phyloP scores from a whole-genome alignment of 2,113 vertebrate genomes.

The Todiramphus saurophagus region DNA sequence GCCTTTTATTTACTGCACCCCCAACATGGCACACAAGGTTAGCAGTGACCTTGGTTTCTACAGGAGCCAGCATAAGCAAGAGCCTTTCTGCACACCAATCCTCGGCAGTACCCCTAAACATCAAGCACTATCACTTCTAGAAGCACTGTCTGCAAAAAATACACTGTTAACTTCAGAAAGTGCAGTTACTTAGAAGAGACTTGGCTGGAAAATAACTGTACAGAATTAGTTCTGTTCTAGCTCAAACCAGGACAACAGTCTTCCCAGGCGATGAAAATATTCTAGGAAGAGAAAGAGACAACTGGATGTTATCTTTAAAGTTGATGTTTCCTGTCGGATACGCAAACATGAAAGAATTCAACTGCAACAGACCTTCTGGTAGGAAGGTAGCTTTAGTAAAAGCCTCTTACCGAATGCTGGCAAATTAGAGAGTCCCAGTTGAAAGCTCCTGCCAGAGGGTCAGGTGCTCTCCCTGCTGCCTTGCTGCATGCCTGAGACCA shows the following conservation, averaged over 20 bases:
- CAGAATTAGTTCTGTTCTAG: no score
- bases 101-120: no score
- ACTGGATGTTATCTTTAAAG: neutral
- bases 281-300: neutral
- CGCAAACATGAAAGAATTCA: neutral
- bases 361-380: neutral
- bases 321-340: neutral
- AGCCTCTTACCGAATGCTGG: neutral
- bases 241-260: neutral
- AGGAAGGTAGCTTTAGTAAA: neutral
- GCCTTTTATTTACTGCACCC: neutral
- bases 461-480: neutral
- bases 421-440: neutral
- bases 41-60: no score
- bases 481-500: neutral
- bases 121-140: no score
- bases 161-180: no score
- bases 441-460: neutral
- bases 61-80: no score
- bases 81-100: no score
- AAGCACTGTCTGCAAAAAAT: no score
- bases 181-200: no score
- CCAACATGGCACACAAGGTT: neutral
- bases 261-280: neutral
- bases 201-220: no score